A percentile compares a stretch with the other conserved stretches of the same genome.
phyloP scores from a whole-genome alignment of 2,113 vertebrate species.

The Columba livia region DNA sequence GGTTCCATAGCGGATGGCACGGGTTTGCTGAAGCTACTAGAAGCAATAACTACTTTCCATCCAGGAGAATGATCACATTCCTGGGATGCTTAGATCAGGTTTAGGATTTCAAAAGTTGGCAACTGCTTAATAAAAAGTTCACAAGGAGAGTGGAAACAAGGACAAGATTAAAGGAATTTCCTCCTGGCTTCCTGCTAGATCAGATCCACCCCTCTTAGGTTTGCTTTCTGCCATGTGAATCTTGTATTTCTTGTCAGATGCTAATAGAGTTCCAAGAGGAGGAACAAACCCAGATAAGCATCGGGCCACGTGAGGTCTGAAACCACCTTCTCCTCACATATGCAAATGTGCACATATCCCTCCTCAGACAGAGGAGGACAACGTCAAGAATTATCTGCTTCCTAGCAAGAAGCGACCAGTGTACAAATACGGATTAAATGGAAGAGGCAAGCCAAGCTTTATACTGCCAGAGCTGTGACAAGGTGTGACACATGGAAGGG shows the following conservation, averaged over 20 bases:
- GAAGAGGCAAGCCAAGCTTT: neutral
- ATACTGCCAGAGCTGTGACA: neutral
- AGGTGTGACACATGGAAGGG: neutral
- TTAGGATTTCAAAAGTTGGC: slow-evolving; percentile 26
- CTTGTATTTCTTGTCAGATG: slow-evolving; percentile 33
- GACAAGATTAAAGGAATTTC: slow-evolving; percentile 62
- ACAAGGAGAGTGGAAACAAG: slow-evolving; percentile 43
- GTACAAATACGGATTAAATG: neutral
- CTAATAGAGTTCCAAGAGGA: neutral
- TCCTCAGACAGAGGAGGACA: neutral
- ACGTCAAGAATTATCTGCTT: neutral
- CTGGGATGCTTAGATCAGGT: slow-evolving; percentile 1
- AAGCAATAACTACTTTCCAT: neutral
- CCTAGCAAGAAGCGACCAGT: fast-evolving
- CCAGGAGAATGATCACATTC: neutral
- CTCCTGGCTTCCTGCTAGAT: slow-evolving; percentile 33
- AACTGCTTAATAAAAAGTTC: slow-evolving; percentile 40
- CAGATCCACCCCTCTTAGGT: neutral
- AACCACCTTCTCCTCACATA: neutral
- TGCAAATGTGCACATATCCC: neutral
- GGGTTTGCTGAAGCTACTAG: neutral
- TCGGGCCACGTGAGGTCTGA: neutral
- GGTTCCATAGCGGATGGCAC: fast-evolving
- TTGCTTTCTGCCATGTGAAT: slow-evolving; percentile 29
- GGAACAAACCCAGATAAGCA: slow-evolving; percentile 26